Percentiles rank a stretch among this genome's conserved stretches.
These are phyloP conservation scores for Podarcis cretensis DNA, from an alignment of 2,113 vertebrate genomes.

Conservation along the genomic window DNA sequence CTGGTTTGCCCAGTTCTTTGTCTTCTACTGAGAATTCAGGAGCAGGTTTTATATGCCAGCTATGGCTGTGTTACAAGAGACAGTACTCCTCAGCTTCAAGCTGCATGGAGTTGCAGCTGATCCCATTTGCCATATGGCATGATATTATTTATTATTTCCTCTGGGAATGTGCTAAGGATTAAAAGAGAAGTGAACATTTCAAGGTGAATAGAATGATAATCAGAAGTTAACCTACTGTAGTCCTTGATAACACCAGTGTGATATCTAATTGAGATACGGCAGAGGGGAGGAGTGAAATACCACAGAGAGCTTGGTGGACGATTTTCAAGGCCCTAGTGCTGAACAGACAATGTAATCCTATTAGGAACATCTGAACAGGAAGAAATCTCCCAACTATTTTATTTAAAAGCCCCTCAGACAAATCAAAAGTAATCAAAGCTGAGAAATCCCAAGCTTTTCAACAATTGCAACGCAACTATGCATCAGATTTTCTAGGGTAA, in stretches of 20 bases:
- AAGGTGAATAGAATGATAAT: constrained; percentile 56
- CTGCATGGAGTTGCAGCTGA: constrained; percentile 39
- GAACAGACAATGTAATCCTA: constrained; percentile 41
- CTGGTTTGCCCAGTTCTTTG: constrained; percentile 20
- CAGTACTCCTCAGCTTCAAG: constrained; percentile 65
- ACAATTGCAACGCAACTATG: constrained; percentile 19
- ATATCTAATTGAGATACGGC: constrained; percentile 37
- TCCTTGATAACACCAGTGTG: constrained; percentile 64
- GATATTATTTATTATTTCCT: constrained; percentile 59
- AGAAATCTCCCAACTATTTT: constrained; percentile 25
- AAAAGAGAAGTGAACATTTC: constrained; percentile 51
- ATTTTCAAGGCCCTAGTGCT: constrained; percentile 17
- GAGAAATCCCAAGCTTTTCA: constrained; percentile 20
- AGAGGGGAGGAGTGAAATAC: constrained; percentile 15
- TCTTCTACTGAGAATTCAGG: not conserved
- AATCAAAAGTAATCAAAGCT: constrained; percentile 35
- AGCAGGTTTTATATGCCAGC: constrained; percentile 8
- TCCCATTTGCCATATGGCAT: constrained; percentile 64
- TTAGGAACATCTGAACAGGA: constrained; percentile 47
- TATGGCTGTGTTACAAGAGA: constrained; percentile 32
- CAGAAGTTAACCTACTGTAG: constrained; percentile 34
- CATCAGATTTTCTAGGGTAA: constrained; percentile 33
- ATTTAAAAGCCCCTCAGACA: constrained; percentile 31
- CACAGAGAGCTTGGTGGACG: not conserved
- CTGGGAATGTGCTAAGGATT: constrained; percentile 35